phyloP scores from a whole-genome alignment of 2,888 invertebrate genomes.

The Catonia carolina region DNA sequence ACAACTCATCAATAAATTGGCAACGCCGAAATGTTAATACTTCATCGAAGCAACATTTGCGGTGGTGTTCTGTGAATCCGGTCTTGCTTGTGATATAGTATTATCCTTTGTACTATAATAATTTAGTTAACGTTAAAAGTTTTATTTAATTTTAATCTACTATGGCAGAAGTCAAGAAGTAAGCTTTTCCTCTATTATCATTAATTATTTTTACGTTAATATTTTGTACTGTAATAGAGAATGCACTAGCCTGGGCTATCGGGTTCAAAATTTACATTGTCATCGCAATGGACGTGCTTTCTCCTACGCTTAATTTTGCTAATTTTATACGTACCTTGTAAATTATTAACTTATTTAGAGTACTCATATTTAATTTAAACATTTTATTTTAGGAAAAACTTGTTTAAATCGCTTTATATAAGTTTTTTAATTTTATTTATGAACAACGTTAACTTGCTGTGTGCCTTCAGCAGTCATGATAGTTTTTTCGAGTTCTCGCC shows the following conservation, averaged over 20 bases:
- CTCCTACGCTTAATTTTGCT: neutral
- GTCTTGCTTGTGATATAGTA: conserved; percentile 8
- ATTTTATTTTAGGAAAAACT: neutral
- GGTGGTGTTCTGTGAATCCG: conserved; percentile 17
- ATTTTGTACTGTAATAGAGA: neutral
- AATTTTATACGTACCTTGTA: neutral
- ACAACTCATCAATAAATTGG: conserved; percentile 22
- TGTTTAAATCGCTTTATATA: too few relatives aligned
- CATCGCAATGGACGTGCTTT: conserved; percentile 17
- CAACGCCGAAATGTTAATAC: conserved; percentile 13
- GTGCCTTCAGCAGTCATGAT: too few relatives aligned
- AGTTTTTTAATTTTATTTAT: too few relatives aligned
- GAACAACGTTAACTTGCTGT: too few relatives aligned
- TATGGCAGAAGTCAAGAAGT: conserved; percentile 21
- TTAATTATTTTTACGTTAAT: neutral
- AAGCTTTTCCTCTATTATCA: conserved; percentile 8
- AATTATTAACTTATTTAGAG: neutral
- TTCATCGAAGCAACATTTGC: conserved; percentile 1
- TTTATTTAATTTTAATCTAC: conserved; percentile 2
- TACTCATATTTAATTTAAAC: neutral
- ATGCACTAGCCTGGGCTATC: neutral
- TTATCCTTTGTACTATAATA: conserved; percentile 6
- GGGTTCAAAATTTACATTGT: conserved; percentile 20
- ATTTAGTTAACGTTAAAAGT: conserved; percentile 5
- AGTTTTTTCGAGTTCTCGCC: too few relatives aligned